These are phyloP conservation scores for Anableps anableps DNA, from an alignment of 2,797 vertebrate genomes.

Conservation along the genomic window DNA sequence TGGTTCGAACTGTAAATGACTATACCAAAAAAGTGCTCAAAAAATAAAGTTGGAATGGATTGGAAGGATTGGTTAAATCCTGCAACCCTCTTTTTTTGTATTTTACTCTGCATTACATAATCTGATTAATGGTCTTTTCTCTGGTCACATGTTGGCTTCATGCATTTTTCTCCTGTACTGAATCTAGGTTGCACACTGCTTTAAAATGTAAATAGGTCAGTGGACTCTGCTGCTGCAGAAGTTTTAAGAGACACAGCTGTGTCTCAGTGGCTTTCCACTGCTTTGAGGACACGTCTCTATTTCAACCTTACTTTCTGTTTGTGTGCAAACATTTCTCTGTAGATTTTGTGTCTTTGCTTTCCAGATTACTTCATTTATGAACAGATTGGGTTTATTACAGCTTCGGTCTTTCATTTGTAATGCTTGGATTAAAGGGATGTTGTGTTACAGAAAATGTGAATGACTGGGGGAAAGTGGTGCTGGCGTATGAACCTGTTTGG, in stretches of 20 bases:
- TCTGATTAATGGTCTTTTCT: constrained; percentile 18
- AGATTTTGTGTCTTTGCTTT: not conserved
- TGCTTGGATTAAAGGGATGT: not conserved
- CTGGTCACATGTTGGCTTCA: constrained; percentile 5
- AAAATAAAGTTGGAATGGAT: not conserved
- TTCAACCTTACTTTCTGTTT: not conserved
- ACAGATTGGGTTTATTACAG: not conserved
- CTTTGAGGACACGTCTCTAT: not conserved
- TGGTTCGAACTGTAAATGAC: not conserved
- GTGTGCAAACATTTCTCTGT: not conserved
- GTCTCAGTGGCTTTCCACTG: not conserved
- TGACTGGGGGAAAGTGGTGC: constrained; percentile 91
- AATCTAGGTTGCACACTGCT: constrained; percentile 28
- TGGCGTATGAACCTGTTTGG: constrained; percentile 95
- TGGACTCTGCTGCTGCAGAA: constrained; percentile 26
- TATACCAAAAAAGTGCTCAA: not conserved
- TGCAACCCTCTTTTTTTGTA: not conserved
- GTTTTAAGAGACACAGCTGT: constrained; percentile 3
- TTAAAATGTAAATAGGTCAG: constrained; percentile 60
- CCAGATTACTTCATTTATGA: not conserved
- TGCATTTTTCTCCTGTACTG: not conserved
- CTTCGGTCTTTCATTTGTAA: not conserved
- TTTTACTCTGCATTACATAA: rapidly evolving
- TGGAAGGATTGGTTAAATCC: not conserved
- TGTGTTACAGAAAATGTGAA: constrained; percentile 87